A percentile compares a stretch with the other conserved stretches of the same genome.
These are phyloP conservation scores for Columba janthina DNA, from an alignment of 2,113 vertebrate species.

Conservation along the genomic window DNA sequence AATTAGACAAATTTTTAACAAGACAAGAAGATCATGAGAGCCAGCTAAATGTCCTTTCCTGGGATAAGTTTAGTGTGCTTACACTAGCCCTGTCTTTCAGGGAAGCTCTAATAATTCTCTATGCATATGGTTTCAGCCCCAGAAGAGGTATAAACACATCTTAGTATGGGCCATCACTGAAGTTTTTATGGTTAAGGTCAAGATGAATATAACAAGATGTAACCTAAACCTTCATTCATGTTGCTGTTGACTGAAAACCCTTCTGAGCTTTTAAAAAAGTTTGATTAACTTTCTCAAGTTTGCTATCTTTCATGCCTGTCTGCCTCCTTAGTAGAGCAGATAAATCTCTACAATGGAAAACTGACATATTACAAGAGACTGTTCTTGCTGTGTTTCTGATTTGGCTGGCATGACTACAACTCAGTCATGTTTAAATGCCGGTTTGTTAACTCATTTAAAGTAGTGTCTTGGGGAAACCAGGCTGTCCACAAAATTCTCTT, in stretches of 20 bases:
- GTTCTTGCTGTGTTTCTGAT: not conserved
- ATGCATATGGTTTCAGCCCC: not conserved
- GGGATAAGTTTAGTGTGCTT: not conserved
- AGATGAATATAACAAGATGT: not conserved
- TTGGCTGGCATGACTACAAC: not conserved
- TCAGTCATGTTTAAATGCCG: not conserved
- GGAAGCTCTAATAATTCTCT: not conserved
- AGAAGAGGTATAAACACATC: not conserved
- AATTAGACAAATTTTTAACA: not conserved
- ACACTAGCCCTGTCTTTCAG: not conserved
- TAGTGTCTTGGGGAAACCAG: not conserved
- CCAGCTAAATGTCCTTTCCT: not conserved
- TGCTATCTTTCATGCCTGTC: not conserved
- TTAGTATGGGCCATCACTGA: not conserved
- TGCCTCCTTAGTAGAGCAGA: not conserved
- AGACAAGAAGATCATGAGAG: not conserved
- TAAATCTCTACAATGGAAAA: slow-evolving; percentile 22
- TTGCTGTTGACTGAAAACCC: not conserved
- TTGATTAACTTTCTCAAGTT: slow-evolving; percentile 46
- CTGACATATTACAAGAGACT: not conserved
- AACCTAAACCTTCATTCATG: not conserved
- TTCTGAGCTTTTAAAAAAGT: slow-evolving; percentile 18
- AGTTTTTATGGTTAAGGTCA: slow-evolving; percentile 16
- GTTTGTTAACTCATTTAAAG: not conserved
- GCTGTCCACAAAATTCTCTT: not conserved